Base-by-base conservation (phyloP, 2,888 invertebrate species). In the Rhagonycha lutea region DNA sequence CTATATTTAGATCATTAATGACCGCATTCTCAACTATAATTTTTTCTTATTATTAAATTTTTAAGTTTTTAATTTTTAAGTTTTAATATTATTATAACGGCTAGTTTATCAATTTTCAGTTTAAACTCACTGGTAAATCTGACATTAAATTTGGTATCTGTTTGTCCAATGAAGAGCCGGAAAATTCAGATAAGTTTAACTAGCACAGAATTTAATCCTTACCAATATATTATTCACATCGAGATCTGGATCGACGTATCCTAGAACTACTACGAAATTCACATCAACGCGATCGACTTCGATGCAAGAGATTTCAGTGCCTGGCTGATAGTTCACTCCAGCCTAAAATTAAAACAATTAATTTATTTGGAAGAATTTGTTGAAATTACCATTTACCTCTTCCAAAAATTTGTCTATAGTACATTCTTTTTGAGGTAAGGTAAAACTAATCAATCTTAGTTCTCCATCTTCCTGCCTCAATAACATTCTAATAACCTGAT, bases 341-440 rank as follows among this genome's bases (percentile, higher is more conserved):
- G 92, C 92, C 92, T 92, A 85, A 78, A 87, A 83, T 73, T 70
- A 79, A 65, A 70, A 77, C 12, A 75, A 28, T 61, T 85, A 61
- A 84, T 18, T 18, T 94, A 93, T 68, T 92, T 91, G 82, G 95
- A 93, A 78, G 91, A 91, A 62, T 92, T 91, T 92, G 85, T 77
- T 87, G 82, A 72, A 72, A 79, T 61, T 72, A 18, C 86, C 61
- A 24, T 26, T 86, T 81, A 93, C 94, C 90, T 95, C 95, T 85
- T 95, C 95, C 76, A 95, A 88, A 80, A 95, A 92, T 88, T 95
- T 95, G 86, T 94, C 93, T 72, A 95, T 93, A 0, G 95, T 95
- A 86, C 95, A 95, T 79, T 94, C 93, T 86, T 95, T 95, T 83
- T 94, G 92, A 9, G 95, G 95, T 81, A 95, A 89, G 73, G 95